phyloP scores from a whole-genome alignment of 2,797 vertebrate species.

The Melanotaenia pygmaea region DNA sequence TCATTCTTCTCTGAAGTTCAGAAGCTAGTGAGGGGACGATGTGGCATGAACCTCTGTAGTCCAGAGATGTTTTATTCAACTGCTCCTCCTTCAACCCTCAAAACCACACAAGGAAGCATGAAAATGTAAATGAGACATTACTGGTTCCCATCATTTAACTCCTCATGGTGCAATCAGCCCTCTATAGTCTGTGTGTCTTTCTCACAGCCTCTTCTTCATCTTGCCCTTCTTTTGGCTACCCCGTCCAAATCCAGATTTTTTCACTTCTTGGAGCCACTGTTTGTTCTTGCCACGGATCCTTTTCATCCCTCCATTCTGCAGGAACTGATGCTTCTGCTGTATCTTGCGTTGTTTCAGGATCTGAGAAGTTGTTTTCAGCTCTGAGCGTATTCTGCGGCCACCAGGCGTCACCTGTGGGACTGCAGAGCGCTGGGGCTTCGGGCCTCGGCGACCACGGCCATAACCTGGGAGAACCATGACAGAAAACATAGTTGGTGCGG shows the following conservation, averaged over 20 bases:
- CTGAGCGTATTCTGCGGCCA: constrained; percentile 75
- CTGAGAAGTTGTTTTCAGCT: constrained; percentile 91
- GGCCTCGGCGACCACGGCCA: constrained; percentile 53
- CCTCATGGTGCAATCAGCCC: not conserved
- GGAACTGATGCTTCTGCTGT: constrained; percentile 87
- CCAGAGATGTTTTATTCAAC: constrained; percentile 4
- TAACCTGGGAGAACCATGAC: constrained; percentile 44
- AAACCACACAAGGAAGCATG: not conserved
- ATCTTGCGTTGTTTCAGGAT: constrained; percentile 92
- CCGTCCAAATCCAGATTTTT: constrained; percentile 89
- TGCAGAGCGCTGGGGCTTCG: constrained; percentile 22
- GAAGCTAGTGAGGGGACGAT: not conserved
- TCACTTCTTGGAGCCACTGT: constrained; percentile 83
- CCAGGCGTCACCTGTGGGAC: constrained; percentile 35
- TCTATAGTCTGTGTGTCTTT: not conserved
- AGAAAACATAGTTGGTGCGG: not conserved
- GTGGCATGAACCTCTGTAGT: constrained; percentile 10
- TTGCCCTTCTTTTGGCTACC: constrained; percentile 87
- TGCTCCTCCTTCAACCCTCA: constrained; percentile 15
- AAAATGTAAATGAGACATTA: not conserved
- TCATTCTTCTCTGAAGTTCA: constrained; percentile 16
- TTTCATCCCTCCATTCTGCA: constrained; percentile 90
- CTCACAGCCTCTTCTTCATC: constrained; percentile 76
- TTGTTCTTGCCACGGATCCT: constrained; percentile 83
- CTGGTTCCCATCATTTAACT: not conserved